phyloP scores from a whole-genome alignment of 2,797 vertebrate genomes.

The Crax fasciolata region DNA sequence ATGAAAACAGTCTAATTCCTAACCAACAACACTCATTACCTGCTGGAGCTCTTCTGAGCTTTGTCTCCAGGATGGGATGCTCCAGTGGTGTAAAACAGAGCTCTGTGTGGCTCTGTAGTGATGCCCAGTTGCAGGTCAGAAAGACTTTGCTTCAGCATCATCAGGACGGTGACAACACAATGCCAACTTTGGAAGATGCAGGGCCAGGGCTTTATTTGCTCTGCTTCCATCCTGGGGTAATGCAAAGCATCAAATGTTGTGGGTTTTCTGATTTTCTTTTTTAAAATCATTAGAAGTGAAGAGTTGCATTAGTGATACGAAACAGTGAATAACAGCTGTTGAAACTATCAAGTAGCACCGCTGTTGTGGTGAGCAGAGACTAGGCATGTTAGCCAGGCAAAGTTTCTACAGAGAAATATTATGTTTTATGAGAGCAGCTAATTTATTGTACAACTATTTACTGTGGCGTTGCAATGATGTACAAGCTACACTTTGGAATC shows the following conservation, averaged over 20 bases:
- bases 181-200: background rate
- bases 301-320: background rate
- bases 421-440: background rate
- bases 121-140: background rate
- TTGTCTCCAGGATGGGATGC: background rate
- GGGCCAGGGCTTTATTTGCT: background rate
- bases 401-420: background rate
- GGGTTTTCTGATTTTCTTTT: background rate
- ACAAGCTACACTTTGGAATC: background rate
- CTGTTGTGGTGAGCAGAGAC: too few species aligned
- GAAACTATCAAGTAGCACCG: background rate
- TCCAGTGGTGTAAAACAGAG: background rate
- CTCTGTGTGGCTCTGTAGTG: background rate
- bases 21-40: background rate
- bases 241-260: background rate
- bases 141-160: background rate
- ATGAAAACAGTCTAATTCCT: background rate
- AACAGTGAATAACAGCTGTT: background rate
- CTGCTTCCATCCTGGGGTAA: background rate
- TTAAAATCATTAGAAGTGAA: background rate
- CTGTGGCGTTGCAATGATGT: background rate
- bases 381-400: background rate
- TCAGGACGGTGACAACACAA: background rate
- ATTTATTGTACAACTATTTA: background rate
- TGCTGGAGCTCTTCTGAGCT: conserved; percentile 10